These are phyloP conservation scores for Luffia ferchaultella DNA, from an alignment of 2,888 invertebrate species.

Conservation along the genomic window DNA sequence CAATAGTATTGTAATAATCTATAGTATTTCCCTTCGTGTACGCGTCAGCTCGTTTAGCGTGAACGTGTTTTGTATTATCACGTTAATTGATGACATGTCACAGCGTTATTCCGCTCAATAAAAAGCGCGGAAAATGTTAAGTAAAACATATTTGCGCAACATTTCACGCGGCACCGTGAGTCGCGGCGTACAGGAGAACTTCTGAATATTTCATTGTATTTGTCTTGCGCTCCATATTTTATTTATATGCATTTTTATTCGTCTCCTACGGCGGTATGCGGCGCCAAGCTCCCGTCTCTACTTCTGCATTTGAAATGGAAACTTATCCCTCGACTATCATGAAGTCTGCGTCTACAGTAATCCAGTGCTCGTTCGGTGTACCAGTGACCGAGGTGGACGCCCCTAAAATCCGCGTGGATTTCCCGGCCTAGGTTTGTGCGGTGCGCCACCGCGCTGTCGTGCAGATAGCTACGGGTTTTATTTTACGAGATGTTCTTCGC, in stretches of 20 bases:
- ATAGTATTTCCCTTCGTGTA: no score
- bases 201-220: conserved; percentile 49
- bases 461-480: conserved; percentile 39
- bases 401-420: conserved; percentile 58
- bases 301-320: conserved; percentile 51
- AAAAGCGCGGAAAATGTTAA: background rate
- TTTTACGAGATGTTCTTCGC: conserved; percentile 60
- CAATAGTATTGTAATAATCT: no score
- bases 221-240: conserved; percentile 44
- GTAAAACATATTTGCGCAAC: background rate
- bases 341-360: conserved; percentile 64
- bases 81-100: no score
- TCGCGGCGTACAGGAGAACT: background rate
- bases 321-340: conserved; percentile 61
- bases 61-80: no score
- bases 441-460: background rate
- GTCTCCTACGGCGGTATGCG: background rate
- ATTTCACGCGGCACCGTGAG: background rate
- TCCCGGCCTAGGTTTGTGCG: conserved; percentile 31
- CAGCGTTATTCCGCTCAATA: no score
- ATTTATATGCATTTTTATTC: background rate
- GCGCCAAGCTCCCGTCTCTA: background rate
- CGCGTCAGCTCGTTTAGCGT: no score
- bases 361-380: conserved; percentile 47
- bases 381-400: conserved; percentile 55